These are phyloP conservation scores for Halictus ligatus DNA, from an alignment of 2,888 invertebrate species.

Conservation along the genomic window DNA sequence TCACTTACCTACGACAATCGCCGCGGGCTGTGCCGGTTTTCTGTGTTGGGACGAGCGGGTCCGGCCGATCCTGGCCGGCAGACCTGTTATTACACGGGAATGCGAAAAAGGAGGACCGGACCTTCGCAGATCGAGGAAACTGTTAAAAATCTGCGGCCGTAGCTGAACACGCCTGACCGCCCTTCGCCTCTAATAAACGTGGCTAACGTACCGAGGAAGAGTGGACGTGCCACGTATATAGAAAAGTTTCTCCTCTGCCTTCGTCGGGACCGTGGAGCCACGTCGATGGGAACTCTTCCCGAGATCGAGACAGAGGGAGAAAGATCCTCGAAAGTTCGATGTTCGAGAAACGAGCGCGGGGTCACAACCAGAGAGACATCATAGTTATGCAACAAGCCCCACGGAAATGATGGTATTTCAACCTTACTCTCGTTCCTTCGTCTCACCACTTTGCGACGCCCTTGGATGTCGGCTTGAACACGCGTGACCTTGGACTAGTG, in stretches of 20 bases:
- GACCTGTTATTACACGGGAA: constrained; percentile 79
- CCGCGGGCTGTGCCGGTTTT: constrained; percentile 77
- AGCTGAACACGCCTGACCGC: constrained; percentile 56
- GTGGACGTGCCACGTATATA: constrained; percentile 52
- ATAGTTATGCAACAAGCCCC: neutral
- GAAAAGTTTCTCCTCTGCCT: constrained; percentile 35
- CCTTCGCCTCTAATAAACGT: constrained; percentile 71
- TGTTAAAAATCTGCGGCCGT: constrained; percentile 66
- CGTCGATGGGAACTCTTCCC: constrained; percentile 43
- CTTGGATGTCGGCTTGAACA: constrained; percentile 1
- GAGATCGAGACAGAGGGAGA: neutral
- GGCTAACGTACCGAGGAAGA: constrained; percentile 57
- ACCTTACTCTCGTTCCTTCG: neutral
- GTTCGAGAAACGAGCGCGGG: neutral
- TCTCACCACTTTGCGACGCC: neutral
- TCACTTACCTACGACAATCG: constrained; percentile 81
- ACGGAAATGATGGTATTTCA: constrained; percentile 8
- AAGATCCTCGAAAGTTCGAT: constrained; percentile 3
- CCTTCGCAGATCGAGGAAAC: constrained; percentile 70
- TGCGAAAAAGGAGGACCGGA: constrained; percentile 75
- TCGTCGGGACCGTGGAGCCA: constrained; percentile 20
- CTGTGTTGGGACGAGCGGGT: constrained; percentile 72
- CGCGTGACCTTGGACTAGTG: neutral
- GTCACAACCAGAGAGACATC: neutral
- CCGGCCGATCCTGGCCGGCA: constrained; percentile 67